phyloP scores from a whole-genome alignment of 2,888 invertebrate genomes.

The Lepidochrysops patricia region DNA sequence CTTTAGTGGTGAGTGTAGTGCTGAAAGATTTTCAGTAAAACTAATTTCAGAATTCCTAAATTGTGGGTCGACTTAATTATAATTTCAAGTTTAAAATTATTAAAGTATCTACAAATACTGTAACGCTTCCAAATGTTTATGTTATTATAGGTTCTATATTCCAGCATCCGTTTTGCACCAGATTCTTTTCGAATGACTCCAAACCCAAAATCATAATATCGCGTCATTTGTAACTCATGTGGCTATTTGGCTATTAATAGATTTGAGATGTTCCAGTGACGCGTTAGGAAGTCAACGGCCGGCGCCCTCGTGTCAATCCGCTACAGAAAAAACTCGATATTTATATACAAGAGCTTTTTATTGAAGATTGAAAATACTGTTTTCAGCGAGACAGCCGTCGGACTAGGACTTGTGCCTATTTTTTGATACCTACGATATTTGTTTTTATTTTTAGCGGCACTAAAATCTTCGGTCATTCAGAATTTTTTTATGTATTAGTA shows the following conservation, averaged over 20 bases:
- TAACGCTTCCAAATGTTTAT: too few species aligned
- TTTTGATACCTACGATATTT: neutral
- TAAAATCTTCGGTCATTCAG: neutral
- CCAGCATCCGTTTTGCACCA: neutral
- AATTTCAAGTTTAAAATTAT: too few species aligned
- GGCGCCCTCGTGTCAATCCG: slow-evolving; percentile 1
- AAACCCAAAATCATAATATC: neutral
- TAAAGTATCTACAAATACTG: too few species aligned
- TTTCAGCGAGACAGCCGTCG: neutral
- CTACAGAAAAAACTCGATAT: neutral
- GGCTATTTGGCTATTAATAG: slow-evolving; percentile 2
- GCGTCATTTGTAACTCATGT: neutral
- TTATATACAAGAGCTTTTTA: neutral
- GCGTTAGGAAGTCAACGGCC: slow-evolving; percentile 9
- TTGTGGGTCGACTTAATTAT: too few species aligned
- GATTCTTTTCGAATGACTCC: neutral
- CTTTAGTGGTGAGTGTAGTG: too few species aligned
- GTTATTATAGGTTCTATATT: too few species aligned
- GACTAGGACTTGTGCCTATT: neutral
- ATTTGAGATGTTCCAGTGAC: slow-evolving; percentile 1
- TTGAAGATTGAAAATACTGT: too few species aligned
- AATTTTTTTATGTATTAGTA: too few species aligned
- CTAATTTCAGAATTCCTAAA: too few species aligned
- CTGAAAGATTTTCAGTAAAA: too few species aligned
- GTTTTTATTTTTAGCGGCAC: neutral